Evolutionary conservation across 2,888 invertebrate genomes (phyloP).

Genomic region (Amiota minor): DNA sequence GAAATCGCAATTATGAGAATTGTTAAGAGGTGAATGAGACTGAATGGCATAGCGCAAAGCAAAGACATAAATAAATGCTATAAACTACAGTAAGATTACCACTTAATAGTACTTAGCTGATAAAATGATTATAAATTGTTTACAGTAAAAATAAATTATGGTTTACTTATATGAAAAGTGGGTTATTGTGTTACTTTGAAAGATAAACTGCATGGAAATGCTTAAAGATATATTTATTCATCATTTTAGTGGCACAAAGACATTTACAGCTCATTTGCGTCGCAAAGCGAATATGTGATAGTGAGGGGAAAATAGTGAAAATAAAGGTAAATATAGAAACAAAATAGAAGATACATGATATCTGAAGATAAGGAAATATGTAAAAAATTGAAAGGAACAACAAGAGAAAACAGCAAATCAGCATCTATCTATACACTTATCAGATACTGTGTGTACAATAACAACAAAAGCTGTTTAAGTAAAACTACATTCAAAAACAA

Average conservation of each 20-base stretch:
- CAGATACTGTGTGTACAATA: conserved; percentile 3
- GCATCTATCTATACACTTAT: conserved; percentile 14
- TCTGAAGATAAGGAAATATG: neutral
- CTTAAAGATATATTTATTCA: neutral
- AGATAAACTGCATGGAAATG: neutral
- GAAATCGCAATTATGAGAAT: conserved; percentile 53
- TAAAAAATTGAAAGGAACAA: neutral
- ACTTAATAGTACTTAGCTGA: neutral
- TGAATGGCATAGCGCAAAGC: too few species aligned
- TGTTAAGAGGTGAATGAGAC: too few species aligned
- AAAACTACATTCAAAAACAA: neutral
- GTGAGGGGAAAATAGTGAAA: neutral
- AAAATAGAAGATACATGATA: neutral
- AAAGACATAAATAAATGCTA: too few species aligned
- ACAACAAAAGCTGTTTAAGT: neutral
- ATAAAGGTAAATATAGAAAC: neutral
- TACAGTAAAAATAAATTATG: neutral
- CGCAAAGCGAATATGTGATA: neutral
- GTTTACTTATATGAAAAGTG: neutral
- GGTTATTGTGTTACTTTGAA: neutral
- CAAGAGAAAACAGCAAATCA: neutral
- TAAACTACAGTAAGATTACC: neutral
- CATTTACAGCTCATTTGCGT: conserved; percentile 6
- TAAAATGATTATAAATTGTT: neutral
- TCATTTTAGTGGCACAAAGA: conserved; percentile 1